phyloP scores from a whole-genome alignment of 2,888 invertebrate genomes.

The Amphipoea oculea region DNA sequence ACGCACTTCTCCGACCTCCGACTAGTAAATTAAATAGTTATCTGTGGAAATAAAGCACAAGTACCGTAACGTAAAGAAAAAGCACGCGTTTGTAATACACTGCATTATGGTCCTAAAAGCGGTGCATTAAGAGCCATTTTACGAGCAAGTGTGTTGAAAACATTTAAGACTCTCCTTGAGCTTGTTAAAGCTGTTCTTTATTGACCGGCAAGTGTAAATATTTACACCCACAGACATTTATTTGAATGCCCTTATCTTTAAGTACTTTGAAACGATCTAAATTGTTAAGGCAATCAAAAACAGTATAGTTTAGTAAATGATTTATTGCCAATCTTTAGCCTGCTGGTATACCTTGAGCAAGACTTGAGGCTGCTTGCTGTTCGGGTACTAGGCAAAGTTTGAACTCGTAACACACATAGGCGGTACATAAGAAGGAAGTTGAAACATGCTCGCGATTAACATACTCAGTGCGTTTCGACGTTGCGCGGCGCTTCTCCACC shows the following conservation, averaged over 20 bases:
- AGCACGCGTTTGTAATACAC: too few relatives aligned
- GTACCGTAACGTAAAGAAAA: too few relatives aligned
- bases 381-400: constrained; percentile 39
- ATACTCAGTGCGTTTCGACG: constrained; percentile 68
- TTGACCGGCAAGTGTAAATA: constrained; percentile 17
- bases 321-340: neutral
- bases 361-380: constrained; percentile 4
- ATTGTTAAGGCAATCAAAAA: constrained; percentile 5
- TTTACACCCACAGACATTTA: constrained; percentile 25
- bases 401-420: constrained; percentile 48
- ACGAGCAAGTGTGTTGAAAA: too few relatives aligned
- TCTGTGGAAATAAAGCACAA: too few relatives aligned
- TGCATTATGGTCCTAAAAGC: too few relatives aligned
- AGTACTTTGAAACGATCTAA: neutral
- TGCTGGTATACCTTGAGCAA: neutral
- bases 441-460: constrained; percentile 71
- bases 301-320: constrained; percentile 5
- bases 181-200: constrained; percentile 33
- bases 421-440: constrained; percentile 61
- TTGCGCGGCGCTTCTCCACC: constrained; percentile 70
- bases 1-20: too few relatives aligned
- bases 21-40: too few relatives aligned
- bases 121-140: too few relatives aligned
- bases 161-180: constrained; percentile 16
- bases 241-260: constrained; percentile 9